Evolutionary conservation across 2,797 vertebrate species (phyloP), one percentile per base, ranked within the genome.

Genomic region (Merluccius polli): DNA sequence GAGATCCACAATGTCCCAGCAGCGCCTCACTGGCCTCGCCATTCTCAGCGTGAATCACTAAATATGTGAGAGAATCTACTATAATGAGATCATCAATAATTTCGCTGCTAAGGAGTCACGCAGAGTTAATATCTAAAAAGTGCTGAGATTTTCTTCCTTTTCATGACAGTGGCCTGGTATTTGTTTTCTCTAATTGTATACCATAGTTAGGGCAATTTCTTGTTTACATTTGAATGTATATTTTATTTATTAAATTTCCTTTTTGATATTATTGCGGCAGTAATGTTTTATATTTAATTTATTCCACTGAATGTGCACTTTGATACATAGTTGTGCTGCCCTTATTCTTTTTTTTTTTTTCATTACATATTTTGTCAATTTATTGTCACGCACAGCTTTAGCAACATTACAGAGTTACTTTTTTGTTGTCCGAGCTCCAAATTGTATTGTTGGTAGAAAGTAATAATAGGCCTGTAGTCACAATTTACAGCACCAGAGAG

Each of bases 1-100:
- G 29, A 65, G 73, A 30, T 79, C 73, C 70, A 79, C 73, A 48
- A 75, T 71, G 27, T 76, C 70, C 52, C 74, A 81, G 80, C 70
- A 81, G 69, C 16, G 32, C 63, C 74, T 76, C 24, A 63, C 13
- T 73, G 70, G 74, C 63, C 70, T 75, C 73, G 70, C 70, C 24
- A 12, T 78, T 73, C 68, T 81, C 70, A 81, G 76, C 52, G 75
- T 78, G 68, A 75, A 78, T 38, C 70, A 73, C 75, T 24, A 70
- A 70, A 70, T 72, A 72, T 30, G 44, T 67, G 32, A 12, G 48
- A 77, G 72, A 63, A 77, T 75, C 44, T 74, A 75, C 11, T 74
- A 72, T 72, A 73, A 77, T 77, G 79, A 74, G 65, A 36, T 80
- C 32, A 77, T 75, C 70, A 48, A 80, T 71, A 35, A 74, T 48